Evolutionary conservation across 2,888 invertebrate genomes (phyloP), one percentile per base, ranked within the genome.

Genomic region (Drosophila leonis): DNA sequence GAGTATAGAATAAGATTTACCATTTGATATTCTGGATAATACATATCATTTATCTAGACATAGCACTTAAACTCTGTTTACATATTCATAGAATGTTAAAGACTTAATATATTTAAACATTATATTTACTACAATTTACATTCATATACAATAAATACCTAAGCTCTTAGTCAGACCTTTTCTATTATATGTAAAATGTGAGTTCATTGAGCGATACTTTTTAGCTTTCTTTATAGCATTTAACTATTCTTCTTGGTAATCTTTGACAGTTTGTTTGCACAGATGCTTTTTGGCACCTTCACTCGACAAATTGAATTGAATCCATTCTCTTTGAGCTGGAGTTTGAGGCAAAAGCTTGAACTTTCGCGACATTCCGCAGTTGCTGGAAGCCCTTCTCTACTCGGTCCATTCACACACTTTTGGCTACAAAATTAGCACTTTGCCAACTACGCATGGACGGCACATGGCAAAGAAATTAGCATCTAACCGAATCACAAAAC

Each of bases 331-430:
- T 76, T 74, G 57, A 48, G 46, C 48, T 70, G 48, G 66, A 65
- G 39, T 52, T 65, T 54, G 65, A 66, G 33, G 33, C 57, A 37
- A 57, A 31, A 12, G 4, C 20, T 15, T 76, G 42, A 80, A 80
- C 86, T 83, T 88, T 88, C 86, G 83, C 88, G 80, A 37, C 33
- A 37, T 61, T 67, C 61, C 56, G 15, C 20, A 12, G 57, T 35
- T 42, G 46, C 51, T 60, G 49, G 46, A 52, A 64, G 39, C 61
- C 76, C 64, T 80, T 71, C 33, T 20, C 61, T 41, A 10, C 35
- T 10, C 35, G 31, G 41, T 31, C 46, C 46, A 54, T 46, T 55
- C 49, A 42, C 41, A 70, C n/a, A 48, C 18, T 33, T 20, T 71
- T 59, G 59, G 46, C 59, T 39, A 63, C 18, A 37, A 80, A 80